These are phyloP conservation scores for Propithecus deckenii DNA, from an alignment of 2,797 vertebrate species.

Conservation along the genomic window DNA sequence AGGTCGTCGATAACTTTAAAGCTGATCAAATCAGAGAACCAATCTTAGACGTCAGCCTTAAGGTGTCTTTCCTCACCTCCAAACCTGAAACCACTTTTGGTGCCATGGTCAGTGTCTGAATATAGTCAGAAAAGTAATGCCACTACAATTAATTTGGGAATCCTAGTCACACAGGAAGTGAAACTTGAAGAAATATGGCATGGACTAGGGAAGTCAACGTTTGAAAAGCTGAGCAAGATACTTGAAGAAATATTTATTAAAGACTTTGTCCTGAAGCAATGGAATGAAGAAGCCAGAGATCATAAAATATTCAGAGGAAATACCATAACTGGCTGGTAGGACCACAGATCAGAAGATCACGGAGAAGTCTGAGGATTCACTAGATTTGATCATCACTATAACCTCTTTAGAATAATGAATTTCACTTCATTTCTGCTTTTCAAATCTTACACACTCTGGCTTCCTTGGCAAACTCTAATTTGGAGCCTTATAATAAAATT, in stretches of 20 bases:
- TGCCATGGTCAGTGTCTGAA: neutral
- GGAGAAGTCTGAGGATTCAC: neutral
- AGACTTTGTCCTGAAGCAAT: neutral
- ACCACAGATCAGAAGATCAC: neutral
- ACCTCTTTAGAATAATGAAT: neutral
- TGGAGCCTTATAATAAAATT: neutral
- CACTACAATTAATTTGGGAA: neutral
- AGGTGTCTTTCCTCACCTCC: neutral
- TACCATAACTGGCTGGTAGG: neutral
- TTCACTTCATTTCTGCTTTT: neutral
- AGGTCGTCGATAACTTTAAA: neutral
- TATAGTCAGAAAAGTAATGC: neutral
- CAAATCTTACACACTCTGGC: neutral
- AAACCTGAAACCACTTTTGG: neutral
- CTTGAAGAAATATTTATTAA: neutral
- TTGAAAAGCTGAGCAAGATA: neutral
- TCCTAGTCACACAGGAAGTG: neutral
- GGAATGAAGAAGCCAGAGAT: neutral
- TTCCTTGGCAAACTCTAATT: neutral
- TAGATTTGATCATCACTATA: neutral
- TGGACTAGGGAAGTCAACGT: neutral
- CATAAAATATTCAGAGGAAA: neutral
- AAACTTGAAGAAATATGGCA: neutral
- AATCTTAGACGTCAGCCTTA: neutral
- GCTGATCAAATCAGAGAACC: neutral